phyloP scores from a whole-genome alignment of 2,113 vertebrate species.

The Calidris pugnax region DNA sequence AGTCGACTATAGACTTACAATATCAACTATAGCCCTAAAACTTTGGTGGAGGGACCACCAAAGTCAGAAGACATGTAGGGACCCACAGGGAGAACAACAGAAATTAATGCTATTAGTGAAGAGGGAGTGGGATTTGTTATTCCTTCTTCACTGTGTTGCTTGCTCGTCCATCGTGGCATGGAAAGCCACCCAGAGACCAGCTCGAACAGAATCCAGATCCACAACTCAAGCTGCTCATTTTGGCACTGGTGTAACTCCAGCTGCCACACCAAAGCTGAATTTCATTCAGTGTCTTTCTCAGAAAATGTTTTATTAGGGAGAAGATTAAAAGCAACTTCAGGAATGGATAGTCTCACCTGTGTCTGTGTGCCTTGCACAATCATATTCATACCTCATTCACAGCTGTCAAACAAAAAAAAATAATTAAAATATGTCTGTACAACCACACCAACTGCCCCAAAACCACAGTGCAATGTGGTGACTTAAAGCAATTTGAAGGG shows the following conservation, averaged over 20 bases:
- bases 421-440: background rate
- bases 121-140: background rate
- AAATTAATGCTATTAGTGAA: background rate
- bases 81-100: background rate
- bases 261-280: background rate
- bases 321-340: background rate
- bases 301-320: background rate
- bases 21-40: background rate
- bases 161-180: fast-evolving
- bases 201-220: background rate
- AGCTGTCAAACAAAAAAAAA: background rate
- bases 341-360: background rate
- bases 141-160: background rate
- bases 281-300: background rate
- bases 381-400: background rate
- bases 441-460: background rate
- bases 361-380: background rate
- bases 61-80: background rate
- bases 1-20: background rate
- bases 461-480: background rate
- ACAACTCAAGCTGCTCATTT: background rate
- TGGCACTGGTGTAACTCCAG: background rate
- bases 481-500: background rate
- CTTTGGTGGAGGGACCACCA: background rate
- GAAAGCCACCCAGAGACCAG: background rate